phyloP scores from a whole-genome alignment of 2,797 vertebrate genomes.

The Varecia variegata region DNA sequence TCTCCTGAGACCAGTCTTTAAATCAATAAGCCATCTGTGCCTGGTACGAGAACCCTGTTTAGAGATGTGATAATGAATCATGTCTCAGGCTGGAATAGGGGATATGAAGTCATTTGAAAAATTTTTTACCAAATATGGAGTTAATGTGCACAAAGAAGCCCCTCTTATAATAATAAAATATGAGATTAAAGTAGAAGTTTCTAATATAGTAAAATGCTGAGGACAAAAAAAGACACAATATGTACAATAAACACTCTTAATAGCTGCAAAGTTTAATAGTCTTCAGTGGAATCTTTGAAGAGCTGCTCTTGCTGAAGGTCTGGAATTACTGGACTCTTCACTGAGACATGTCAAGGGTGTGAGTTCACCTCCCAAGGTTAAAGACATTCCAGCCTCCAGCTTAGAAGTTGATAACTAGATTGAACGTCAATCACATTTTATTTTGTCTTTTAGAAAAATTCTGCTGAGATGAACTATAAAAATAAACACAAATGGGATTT shows the following conservation, averaged over 20 bases:
- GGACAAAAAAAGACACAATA: background rate
- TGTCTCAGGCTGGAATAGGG: background rate
- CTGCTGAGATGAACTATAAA: conserved; percentile 67
- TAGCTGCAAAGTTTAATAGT: background rate
- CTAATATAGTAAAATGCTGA: background rate
- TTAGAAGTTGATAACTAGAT: background rate
- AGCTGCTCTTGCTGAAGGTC: background rate
- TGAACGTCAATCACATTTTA: conserved; percentile 47
- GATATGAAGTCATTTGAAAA: background rate
- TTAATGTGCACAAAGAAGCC: background rate
- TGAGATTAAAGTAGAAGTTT: background rate
- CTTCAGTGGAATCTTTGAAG: background rate
- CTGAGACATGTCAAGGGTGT: background rate
- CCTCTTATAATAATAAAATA: background rate
- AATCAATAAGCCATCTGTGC: conserved; percentile 8
- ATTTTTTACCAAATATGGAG: background rate
- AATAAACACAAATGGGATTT: conserved; percentile 71
- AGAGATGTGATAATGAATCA: background rate
- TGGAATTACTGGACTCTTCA: background rate
- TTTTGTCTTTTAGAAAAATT: conserved; percentile 64
- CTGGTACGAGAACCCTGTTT: background rate
- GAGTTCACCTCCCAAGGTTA: conserved; percentile 52
- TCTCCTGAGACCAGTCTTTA: background rate
- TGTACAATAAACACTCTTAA: background rate
- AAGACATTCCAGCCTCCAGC: background rate